phyloP scores from a whole-genome alignment of 2,888 invertebrate species.

The Drosophila kuntzei region DNA sequence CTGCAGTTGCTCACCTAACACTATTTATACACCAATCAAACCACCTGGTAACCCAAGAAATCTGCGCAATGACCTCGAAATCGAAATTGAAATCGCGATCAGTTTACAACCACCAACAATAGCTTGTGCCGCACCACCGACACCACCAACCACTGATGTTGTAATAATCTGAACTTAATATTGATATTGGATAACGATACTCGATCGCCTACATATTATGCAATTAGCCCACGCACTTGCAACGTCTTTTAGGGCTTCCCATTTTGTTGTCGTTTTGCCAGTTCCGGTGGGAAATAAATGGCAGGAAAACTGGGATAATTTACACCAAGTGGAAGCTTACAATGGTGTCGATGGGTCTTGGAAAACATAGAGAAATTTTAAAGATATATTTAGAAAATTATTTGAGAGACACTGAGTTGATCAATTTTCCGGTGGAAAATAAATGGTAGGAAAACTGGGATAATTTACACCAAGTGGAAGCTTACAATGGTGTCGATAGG shows the following conservation, averaged over 20 bases:
- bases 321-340: neutral
- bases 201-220: constrained; percentile 35
- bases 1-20: constrained; percentile 16
- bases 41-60: constrained; percentile 54
- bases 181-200: constrained; percentile 60
- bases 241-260: constrained; percentile 40
- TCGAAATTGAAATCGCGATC: constrained; percentile 27
- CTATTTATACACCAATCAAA: constrained; percentile 60
- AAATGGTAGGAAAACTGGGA: neutral
- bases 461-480: neutral
- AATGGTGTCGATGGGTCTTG: neutral
- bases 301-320: neutral
- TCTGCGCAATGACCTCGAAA: constrained; percentile 77
- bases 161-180: constrained; percentile 77
- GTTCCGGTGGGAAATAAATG: constrained; percentile 34
- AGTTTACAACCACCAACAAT: constrained; percentile 49
- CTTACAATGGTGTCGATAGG: too few relatives aligned
- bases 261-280: constrained; percentile 12
- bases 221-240: constrained; percentile 58
- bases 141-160: constrained; percentile 45
- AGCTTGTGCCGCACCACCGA: neutral
- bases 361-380: neutral
- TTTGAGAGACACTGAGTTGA: too few relatives aligned
- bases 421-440: constrained; percentile 44
- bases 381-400: neutral